Evolutionary conservation across 2,888 invertebrate genomes (phyloP), one percentile per base, ranked within the genome.

Genomic region (Hecatera dysodea): DNA sequence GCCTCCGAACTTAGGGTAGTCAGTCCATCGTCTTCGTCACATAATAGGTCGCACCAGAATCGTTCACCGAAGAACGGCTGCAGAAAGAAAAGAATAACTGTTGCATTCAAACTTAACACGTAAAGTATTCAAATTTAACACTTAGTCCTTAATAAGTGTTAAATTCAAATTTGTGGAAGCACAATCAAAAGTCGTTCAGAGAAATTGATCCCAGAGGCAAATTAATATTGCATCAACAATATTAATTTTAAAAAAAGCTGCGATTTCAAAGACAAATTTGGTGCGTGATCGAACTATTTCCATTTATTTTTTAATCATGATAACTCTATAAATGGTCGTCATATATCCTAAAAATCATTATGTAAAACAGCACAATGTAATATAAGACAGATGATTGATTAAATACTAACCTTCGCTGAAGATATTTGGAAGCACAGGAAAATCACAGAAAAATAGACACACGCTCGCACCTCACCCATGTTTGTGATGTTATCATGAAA

Each of bases 391-490:
- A 44, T 60, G 12, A 36, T n/a, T 6, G 0, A 22, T 22, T 33
- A 22, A 42, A 70, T 70, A 87, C 91, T 74, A 85, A 95, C 95
- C 94, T 94, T 90, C 63, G 88, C 88, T 66, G 85, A 63, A 65
- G 90, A 85, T 50, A 88, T 74, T 72, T 93, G 89, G 29, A 91
- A 87, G 70, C 90, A 89, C 89, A 94, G 86, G 72, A 92, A 78
- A 62, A 93, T 65, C 86, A 94, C 88, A 56, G 91, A 85, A 72
- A 92, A 75, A 71, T 87, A 86, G 65, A 91, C 84, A 84, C 91
- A 93, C 89, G 90, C 81, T 82, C 92, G 91, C 73, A 88, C 88
- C 77, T 86, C 89, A 80, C 88, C 90, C 95, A 95, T 95, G 90
- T 90, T 93, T 88, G 84, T 81, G 85, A 84, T 84, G 87, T 87